Base-by-base conservation (phyloP, 1,140 invertebrate species). In the Drosophila neocordata region DNA sequence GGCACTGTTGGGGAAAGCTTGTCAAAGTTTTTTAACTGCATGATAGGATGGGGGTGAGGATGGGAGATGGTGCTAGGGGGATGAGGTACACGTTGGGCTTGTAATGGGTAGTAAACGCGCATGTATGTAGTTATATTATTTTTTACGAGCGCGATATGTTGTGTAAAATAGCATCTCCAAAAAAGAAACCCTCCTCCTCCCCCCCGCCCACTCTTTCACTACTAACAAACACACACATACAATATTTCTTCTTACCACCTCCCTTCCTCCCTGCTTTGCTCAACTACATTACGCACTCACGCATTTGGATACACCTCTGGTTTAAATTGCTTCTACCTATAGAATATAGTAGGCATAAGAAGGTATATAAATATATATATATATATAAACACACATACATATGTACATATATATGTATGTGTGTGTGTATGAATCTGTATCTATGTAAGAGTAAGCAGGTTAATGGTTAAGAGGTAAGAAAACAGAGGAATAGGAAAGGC, bases 91-190 rank as follows among this genome's bases (percentile, higher is more conserved):
- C 53, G 59, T 53, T 59, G 58, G 34, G 34, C 60, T 52, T 81
- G 68, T 80, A 76, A 73, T 84, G 77, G 70, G 73, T 77, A 78
- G 82, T 78, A 76, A 87, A 63, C 68, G 78, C 78, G 74, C 74
- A 64, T 82, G 85, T 81, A 70, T 79, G 85, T 82, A 85, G 77
- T 85, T 89, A 79, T 89, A 82, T 89, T 89, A 89, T 85, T 89
- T 89, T 89, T 89, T 89, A 89, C 80, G 85, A 89, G 77, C 85
- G 62, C 80, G 77, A 89, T 89, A 89, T 89, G 80, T 85, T 89
- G 85, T 89, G 78, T 77, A 82, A 89, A 89, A 89, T 82, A 74
- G 80, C 85, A 57, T 58, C 67, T 68, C 64, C 41, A n/a, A n/a
- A n/a, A n/a, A n/a, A n/a, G n/a, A 20, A 38, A 38, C 44, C 41